Conservation (phyloP, 2,113 vertebrate species). For the Murina feae region DNA sequence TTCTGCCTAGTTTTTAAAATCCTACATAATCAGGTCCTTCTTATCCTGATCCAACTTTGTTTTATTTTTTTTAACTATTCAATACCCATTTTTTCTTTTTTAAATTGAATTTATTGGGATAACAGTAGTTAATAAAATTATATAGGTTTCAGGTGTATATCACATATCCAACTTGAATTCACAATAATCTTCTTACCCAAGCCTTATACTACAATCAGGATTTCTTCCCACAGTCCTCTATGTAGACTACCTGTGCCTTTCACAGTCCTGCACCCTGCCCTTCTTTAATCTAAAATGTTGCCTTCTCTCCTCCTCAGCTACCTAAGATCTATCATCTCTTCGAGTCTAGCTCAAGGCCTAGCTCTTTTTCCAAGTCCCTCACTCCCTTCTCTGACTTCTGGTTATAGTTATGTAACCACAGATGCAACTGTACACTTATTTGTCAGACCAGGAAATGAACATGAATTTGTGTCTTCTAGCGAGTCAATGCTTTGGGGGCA, state of each 20-base stretch:
- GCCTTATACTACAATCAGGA: background rate
- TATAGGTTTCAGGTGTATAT: background rate
- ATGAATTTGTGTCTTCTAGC: background rate
- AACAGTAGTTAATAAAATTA: background rate
- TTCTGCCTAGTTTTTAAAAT: background rate
- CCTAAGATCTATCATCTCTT: background rate
- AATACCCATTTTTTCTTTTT: background rate
- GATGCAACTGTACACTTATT: background rate
- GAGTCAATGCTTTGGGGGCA: background rate
- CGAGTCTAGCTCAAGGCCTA: background rate
- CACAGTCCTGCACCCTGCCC: no score
- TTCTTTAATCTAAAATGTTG: background rate
- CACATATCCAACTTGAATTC: background rate
- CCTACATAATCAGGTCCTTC: background rate
- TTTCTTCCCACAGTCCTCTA: background rate
- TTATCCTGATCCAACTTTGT: background rate
- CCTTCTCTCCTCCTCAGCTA: background rate
- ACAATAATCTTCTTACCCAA: background rate
- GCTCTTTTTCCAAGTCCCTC: background rate
- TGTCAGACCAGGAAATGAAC: background rate
- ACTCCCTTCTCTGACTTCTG: background rate
- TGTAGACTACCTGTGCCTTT: background rate
- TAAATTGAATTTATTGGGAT: background rate
- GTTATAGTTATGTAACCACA: background rate
- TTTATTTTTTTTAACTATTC: background rate